A percentile compares a stretch with the other conserved stretches of the same genome.
Conservation (phyloP, 2,797 vertebrate genomes). For the Adelosebastes latens region DNA sequence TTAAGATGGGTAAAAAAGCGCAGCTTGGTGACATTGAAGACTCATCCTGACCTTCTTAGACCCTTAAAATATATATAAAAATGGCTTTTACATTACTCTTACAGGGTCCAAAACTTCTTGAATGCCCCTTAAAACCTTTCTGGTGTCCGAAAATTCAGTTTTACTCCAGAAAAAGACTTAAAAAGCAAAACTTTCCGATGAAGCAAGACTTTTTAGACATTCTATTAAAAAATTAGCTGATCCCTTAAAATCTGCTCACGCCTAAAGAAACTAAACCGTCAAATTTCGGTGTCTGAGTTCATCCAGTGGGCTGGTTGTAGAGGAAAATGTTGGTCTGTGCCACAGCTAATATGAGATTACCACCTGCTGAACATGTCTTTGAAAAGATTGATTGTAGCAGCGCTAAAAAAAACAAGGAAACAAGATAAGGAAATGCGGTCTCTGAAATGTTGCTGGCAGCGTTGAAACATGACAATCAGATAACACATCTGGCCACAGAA, state of each 20-base stretch:
- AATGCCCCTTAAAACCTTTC: not conserved
- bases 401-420: not conserved
- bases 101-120: not conserved
- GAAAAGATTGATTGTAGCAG: not conserved
- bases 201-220: not conserved
- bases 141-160: not conserved
- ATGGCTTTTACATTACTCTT: not conserved
- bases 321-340: not conserved
- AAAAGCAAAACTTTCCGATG: not conserved
- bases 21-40: not conserved
- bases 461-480: not conserved
- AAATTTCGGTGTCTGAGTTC: not conserved
- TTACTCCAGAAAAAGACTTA: not conserved
- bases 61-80: not conserved
- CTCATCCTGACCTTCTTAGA: not conserved
- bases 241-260: not conserved
- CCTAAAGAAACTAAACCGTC: not conserved
- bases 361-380: not conserved
- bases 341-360: too few relatives aligned
- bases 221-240: not conserved
- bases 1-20: not conserved
- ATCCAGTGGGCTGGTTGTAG: not conserved
- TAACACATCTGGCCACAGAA: not conserved
- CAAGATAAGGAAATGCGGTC: not conserved
- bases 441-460: not conserved